phyloP scores from a whole-genome alignment of 2,888 invertebrate species.

The Trisateles emortualis region DNA sequence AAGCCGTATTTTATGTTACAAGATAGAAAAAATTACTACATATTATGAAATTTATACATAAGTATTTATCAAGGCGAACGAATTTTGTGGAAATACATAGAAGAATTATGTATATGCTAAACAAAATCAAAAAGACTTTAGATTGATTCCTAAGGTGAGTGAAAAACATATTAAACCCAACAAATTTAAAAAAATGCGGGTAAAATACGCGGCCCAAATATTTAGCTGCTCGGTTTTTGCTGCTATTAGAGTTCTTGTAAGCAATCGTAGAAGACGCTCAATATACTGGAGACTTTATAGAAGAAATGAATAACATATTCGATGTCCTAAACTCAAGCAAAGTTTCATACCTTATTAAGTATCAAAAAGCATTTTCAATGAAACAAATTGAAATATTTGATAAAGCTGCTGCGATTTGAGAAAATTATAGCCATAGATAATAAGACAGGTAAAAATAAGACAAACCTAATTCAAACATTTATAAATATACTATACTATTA shows the following conservation, averaged over 20 bases:
- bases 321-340: slow-evolving; percentile 21
- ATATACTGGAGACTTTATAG: not conserved
- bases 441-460: not conserved
- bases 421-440: not conserved
- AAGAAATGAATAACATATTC: slow-evolving; percentile 3
- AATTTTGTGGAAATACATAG: slow-evolving; percentile 38
- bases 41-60: slow-evolving; percentile 30
- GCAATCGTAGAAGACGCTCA: not conserved
- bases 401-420: not conserved
- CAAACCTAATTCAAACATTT: not conserved
- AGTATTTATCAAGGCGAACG: slow-evolving; percentile 19
- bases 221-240: not conserved
- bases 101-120: slow-evolving; percentile 24
- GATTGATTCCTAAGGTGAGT: not conserved
- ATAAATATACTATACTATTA: not conserved
- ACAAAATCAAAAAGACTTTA: slow-evolving; percentile 21
- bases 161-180: slow-evolving; percentile 8
- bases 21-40: slow-evolving; percentile 25
- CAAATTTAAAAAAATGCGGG: slow-evolving; percentile 2
- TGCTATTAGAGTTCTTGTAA: not conserved
- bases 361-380: not conserved
- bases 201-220: slow-evolving; percentile 9
- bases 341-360: slow-evolving; percentile 14
- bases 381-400: not conserved
- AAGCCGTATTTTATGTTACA: slow-evolving; percentile 37